Conservation (phyloP, 2,797 vertebrate species). For the Hapalemur alaotrensis region DNA sequence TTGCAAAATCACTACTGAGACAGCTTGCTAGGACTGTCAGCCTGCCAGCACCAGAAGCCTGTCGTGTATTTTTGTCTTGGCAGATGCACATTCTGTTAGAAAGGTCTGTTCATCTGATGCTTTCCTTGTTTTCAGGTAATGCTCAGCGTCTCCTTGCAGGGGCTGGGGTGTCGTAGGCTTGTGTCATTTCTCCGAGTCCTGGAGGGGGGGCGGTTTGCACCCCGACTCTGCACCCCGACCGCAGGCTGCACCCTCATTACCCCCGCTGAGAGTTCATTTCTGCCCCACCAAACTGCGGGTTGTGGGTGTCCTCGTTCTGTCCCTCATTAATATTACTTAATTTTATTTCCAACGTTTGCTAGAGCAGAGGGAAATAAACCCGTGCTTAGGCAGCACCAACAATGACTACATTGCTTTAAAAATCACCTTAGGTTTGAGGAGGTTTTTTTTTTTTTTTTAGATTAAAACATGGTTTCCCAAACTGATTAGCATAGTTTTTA, state of each 20-base stretch:
- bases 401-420: background rate
- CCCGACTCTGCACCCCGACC: background rate
- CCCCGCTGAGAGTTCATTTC: background rate
- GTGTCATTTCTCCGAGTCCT: rapidly evolving
- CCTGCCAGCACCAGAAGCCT: conserved; percentile 86
- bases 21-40: conserved; percentile 87
- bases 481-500: conserved; percentile 84
- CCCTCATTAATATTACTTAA: background rate
- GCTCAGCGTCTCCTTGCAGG: conserved; percentile 44
- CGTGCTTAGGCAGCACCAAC: background rate
- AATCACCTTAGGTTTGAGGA: conserved; percentile 40
- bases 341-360: background rate
- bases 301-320: background rate
- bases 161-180: background rate
- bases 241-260: background rate
- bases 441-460: conserved; percentile 12
- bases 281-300: background rate
- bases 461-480: conserved; percentile 68
- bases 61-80: conserved; percentile 88
- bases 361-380: background rate
- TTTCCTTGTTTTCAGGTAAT: conserved; percentile 86
- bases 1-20: conserved; percentile 83
- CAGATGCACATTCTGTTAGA: conserved; percentile 88
- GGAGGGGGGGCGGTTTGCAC: background rate
- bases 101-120: conserved; percentile 87